Evolutionary conservation across 2,113 vertebrate genomes (phyloP).

Genomic region (Maccullochella peelii): DNA sequence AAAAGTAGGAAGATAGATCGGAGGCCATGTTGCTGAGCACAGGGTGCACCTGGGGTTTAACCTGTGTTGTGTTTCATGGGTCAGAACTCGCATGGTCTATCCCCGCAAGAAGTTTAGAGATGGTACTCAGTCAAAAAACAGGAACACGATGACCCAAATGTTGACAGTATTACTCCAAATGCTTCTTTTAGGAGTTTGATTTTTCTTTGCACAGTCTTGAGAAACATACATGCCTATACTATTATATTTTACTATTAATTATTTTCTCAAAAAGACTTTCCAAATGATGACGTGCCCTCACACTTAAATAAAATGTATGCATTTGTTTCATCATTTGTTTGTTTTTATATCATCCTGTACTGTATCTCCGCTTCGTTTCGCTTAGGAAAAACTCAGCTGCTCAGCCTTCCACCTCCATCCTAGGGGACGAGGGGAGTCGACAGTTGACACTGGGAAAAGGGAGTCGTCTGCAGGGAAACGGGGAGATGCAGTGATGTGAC

Average conservation of each 20-base stretch:
- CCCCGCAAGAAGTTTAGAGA: background rate
- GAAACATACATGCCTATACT: background rate
- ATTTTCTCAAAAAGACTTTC: background rate
- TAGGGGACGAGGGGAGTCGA: conserved; percentile 35
- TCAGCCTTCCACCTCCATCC: conserved; percentile 39
- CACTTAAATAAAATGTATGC: background rate
- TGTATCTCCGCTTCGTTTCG: background rate
- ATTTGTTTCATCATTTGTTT: background rate
- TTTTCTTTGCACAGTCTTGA: background rate
- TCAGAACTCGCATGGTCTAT: background rate
- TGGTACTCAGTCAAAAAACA: background rate
- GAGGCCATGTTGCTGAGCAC: background rate
- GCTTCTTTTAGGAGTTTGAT: background rate
- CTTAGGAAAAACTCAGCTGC: conserved; percentile 3
- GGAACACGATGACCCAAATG: conserved; percentile 61
- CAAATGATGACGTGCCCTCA: background rate
- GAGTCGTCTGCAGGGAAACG: conserved; percentile 58
- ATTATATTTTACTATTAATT: background rate
- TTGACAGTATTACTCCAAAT: background rate
- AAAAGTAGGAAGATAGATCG: background rate
- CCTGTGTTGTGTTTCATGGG: conserved; percentile 45
- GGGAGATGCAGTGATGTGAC: conserved; percentile 61
- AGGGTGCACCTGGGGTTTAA: conserved; percentile 24
- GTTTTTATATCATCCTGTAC: background rate
- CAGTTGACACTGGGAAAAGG: conserved; percentile 54